Evolutionary conservation across 1,140 invertebrate species (phyloP).

Genomic region (Scaptodrosophila lebanonensis): DNA sequence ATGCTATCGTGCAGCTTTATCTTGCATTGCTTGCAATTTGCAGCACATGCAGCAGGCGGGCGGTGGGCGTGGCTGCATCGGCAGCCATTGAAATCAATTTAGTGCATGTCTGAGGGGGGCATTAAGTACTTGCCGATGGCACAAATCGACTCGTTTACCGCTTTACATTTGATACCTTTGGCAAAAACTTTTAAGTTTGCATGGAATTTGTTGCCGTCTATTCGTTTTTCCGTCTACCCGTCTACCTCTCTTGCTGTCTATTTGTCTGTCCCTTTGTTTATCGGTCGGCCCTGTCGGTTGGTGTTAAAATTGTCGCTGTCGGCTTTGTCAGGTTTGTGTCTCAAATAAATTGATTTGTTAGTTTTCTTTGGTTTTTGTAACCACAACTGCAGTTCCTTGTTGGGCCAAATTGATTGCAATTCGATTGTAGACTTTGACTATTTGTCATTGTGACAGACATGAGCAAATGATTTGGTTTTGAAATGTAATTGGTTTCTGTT

Average conservation of each 20-base stretch:
- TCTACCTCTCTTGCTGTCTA: no score
- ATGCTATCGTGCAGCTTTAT: no score
- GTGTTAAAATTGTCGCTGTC: no score
- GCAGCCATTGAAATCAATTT: slow-evolving; percentile 47
- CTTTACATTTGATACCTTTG: slow-evolving; percentile 27
- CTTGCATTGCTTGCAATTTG: no score
- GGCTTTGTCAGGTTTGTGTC: slow-evolving; percentile 25
- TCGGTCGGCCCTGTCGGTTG: no score
- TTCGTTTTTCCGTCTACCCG: slow-evolving; percentile 19
- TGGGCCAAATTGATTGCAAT: slow-evolving; percentile 69
- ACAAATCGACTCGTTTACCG: background rate
- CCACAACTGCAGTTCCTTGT: slow-evolving; percentile 65
- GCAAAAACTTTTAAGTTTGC: slow-evolving; percentile 48
- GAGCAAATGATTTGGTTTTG: slow-evolving; percentile 30
- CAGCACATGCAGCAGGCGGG: no score
- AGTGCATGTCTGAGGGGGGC: background rate
- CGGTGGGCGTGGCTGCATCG: slow-evolving; percentile 6
- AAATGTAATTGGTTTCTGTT: slow-evolving; percentile 39
- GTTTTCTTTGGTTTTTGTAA: no score
- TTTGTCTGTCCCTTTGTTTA: background rate
- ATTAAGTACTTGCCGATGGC: no score
- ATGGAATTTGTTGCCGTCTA: slow-evolving; percentile 42
- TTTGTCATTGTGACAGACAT: background rate
- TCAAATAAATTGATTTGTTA: slow-evolving; percentile 60
- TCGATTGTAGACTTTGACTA: slow-evolving; percentile 38